Evolutionary conservation across 2,113 vertebrate species (phyloP).

Genomic region (Lepus timidus): DNA sequence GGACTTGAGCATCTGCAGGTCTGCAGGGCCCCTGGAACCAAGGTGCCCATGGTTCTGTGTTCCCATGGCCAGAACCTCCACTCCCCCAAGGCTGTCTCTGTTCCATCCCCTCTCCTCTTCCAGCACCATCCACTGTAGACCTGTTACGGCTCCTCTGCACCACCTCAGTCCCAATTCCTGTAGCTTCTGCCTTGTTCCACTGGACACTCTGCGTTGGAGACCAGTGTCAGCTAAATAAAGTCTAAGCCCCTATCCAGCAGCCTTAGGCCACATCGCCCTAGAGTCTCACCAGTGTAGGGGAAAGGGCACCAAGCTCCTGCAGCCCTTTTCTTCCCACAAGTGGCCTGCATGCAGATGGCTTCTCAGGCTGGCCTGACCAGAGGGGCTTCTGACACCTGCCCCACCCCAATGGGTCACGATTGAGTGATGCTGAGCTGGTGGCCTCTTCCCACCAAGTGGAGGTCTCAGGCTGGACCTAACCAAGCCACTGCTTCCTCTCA

Average conservation of each 20-base stretch:
- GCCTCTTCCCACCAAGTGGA: fast-evolving
- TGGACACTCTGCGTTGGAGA: background rate
- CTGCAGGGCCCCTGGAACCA: background rate
- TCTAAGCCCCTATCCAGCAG: background rate
- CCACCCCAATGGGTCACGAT: background rate
- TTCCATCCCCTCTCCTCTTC: constrained; percentile 43
- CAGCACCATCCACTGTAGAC: background rate
- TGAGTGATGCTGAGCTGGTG: background rate
- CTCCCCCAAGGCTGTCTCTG: background rate
- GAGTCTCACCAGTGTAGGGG: background rate
- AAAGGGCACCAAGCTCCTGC: no score
- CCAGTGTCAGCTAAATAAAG: background rate
- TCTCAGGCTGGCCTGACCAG: background rate
- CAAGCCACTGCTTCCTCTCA: background rate
- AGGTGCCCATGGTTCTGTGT: background rate
- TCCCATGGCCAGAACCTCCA: background rate
- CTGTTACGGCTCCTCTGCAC: background rate
- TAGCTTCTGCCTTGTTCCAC: background rate
- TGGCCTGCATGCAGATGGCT: background rate
- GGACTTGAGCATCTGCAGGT: no score
- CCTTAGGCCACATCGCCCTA: background rate
- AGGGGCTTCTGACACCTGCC: background rate
- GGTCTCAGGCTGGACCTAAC: background rate
- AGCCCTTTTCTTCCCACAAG: background rate
- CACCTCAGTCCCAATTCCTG: background rate